A percentile compares a stretch with the other conserved stretches of the same genome.
Evolutionary conservation across 2,888 invertebrate genomes (phyloP).

Genomic region (Odiellus spinosus): DNA sequence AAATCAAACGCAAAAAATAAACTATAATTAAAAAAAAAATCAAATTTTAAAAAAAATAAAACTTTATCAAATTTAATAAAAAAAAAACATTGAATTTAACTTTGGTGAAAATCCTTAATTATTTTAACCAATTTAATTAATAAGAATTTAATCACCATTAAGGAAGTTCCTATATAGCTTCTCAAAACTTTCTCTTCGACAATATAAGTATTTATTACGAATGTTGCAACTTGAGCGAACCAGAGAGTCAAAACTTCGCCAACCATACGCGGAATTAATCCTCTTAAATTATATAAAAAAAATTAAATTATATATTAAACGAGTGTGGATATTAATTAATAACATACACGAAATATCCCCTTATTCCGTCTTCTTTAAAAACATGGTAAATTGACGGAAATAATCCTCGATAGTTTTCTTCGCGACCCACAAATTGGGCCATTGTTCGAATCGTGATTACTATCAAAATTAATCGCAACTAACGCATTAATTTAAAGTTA

Average conservation of each 20-base stretch:
- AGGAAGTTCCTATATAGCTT: neutral
- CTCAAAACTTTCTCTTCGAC: conserved; percentile 41
- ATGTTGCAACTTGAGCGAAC: conserved; percentile 56
- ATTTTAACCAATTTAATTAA: neutral
- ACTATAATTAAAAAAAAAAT: too few relatives aligned
- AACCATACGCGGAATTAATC: conserved; percentile 67
- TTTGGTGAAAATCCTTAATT: neutral
- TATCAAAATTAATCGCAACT: conserved; percentile 2
- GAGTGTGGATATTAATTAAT: too few relatives aligned
- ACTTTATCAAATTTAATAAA: too few relatives aligned
- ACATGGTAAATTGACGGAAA: conserved; percentile 60
- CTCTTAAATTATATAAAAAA: conserved; percentile 49
- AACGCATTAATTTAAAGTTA: neutral
- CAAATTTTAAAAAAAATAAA: too few relatives aligned
- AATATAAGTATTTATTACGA: conserved; percentile 60
- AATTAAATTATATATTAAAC: neutral
- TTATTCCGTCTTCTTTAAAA: conserved; percentile 67
- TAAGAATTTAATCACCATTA: neutral
- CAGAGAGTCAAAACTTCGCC: conserved; percentile 67
- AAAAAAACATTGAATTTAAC: neutral
- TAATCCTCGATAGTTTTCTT: conserved; percentile 48
- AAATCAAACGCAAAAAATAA: neutral
- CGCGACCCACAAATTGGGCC: conserved; percentile 86
- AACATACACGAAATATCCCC: conserved; percentile 42
- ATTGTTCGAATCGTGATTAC: conserved; percentile 82